Percentiles rank a stretch among this genome's conserved stretches.
Conservation (phyloP, 2,113 vertebrate species). For the Chloropsis cyanopogon region DNA sequence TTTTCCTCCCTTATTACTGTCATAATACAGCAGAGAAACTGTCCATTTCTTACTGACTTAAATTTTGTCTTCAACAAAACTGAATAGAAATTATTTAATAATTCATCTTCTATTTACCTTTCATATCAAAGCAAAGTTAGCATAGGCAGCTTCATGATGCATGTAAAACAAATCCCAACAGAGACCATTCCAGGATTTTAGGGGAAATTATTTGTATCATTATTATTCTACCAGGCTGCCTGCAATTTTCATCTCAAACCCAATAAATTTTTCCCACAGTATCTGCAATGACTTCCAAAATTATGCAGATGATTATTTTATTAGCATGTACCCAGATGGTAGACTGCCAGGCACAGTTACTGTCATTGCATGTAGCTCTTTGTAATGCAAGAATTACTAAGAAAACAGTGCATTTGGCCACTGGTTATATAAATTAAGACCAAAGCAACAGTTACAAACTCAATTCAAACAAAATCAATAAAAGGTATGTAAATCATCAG, state of each 20-base stretch:
- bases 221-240: slow-evolving; percentile 43
- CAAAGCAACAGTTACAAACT: slow-evolving; percentile 27
- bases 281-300: slow-evolving; percentile 54
- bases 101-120: slow-evolving; percentile 71
- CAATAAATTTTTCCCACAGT: slow-evolving; percentile 13
- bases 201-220: slow-evolving; percentile 56
- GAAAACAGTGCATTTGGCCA: slow-evolving; percentile 38
- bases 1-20: background rate
- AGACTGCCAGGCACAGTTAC: slow-evolving; percentile 38
- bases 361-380: slow-evolving; percentile 7
- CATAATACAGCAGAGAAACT: background rate
- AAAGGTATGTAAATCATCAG: background rate
- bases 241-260: slow-evolving; percentile 61
- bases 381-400: slow-evolving; percentile 12
- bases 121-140: slow-evolving; percentile 47
- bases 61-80: slow-evolving; percentile 41
- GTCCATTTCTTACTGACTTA: slow-evolving; percentile 5
- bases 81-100: slow-evolving; percentile 65
- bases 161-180: slow-evolving; percentile 51
- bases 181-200: slow-evolving; percentile 38
- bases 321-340: slow-evolving; percentile 50
- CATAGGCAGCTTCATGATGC: slow-evolving; percentile 40
- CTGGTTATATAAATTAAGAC: slow-evolving; percentile 42
- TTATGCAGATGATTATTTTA: slow-evolving; percentile 55
- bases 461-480: slow-evolving; percentile 43